Evolutionary conservation across 2,888 invertebrate species (phyloP).

Genomic region (Microplitis manilae): DNA sequence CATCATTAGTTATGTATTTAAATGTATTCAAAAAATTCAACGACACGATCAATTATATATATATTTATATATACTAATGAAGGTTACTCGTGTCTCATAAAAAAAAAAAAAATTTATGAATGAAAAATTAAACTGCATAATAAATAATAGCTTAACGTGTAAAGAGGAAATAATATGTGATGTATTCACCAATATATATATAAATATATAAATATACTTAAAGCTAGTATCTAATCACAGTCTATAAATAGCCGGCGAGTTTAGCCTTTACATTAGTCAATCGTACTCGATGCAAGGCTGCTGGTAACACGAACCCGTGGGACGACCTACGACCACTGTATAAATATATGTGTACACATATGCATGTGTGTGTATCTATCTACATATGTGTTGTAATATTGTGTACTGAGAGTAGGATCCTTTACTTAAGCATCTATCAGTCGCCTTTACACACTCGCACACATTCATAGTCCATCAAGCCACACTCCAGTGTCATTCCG

Average conservation of each 20-base stretch:
- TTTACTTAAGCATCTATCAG: slow-evolving; percentile 9
- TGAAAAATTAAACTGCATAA: slow-evolving; percentile 25
- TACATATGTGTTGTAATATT: slow-evolving; percentile 15
- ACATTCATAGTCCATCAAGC: slow-evolving; percentile 26
- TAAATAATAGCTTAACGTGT: slow-evolving; percentile 13
- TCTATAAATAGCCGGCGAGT: slow-evolving; percentile 66
- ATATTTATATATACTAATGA: not conserved
- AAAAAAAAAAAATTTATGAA: slow-evolving; percentile 11
- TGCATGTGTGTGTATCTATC: not conserved
- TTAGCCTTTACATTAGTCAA: slow-evolving; percentile 49
- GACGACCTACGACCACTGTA: slow-evolving; percentile 49
- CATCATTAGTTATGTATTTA: not conserved
- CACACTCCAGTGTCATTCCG: slow-evolving; percentile 52
- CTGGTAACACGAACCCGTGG: slow-evolving; percentile 64
- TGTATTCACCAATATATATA: slow-evolving; percentile 25
- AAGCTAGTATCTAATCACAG: slow-evolving; percentile 64
- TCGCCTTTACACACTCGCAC: slow-evolving; percentile 34
- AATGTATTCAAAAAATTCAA: not conserved
- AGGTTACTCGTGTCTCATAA: not conserved
- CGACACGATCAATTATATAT: not conserved
- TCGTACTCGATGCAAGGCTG: slow-evolving; percentile 53
- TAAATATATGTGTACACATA: slow-evolving; percentile 6
- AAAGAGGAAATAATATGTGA: slow-evolving; percentile 36
- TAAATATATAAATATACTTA: slow-evolving; percentile 36
- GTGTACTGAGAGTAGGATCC: not conserved